phyloP scores from a whole-genome alignment of 2,113 vertebrate genomes.

The Chaetorhynchus papuensis region DNA sequence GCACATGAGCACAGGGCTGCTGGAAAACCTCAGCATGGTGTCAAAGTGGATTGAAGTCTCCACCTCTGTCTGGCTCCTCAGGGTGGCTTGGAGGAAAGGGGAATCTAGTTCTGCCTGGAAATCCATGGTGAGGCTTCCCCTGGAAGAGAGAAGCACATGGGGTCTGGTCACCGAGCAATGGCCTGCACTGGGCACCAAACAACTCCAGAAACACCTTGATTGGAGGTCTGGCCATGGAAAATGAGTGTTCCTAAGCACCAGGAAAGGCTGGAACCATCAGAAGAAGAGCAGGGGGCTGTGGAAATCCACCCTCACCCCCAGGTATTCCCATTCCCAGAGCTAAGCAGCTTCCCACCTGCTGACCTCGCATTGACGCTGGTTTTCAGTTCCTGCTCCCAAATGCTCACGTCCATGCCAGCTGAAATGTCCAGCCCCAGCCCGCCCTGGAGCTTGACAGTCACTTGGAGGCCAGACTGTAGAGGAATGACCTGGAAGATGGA shows the following conservation, averaged over 20 bases:
- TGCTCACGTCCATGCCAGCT: conserved; percentile 28
- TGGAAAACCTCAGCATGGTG: conserved; percentile 18
- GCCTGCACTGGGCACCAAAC: not conserved
- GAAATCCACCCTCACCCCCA: fast-evolving
- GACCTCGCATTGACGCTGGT: conserved; percentile 44
- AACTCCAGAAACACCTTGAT: not conserved
- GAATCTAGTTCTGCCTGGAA: conserved; percentile 54
- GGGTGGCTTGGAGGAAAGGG: conserved; percentile 34
- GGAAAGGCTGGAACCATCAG: not conserved
- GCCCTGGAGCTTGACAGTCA: conserved; percentile 23
- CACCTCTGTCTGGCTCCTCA: conserved; percentile 43
- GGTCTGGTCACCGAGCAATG: fast-evolving
- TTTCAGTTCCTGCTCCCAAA: conserved; percentile 68
- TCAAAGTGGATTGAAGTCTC: conserved; percentile 26
- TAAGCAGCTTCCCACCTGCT: not conserved
- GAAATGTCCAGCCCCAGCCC: conserved; percentile 68
- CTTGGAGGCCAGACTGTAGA: conserved; percentile 68
- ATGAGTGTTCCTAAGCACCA: not conserved
- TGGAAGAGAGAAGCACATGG: fast-evolving
- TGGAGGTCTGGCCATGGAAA: not conserved
- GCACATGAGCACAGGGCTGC: conserved; percentile 41
- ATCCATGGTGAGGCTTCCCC: conserved; percentile 51
- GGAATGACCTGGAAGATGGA: conserved; percentile 50
- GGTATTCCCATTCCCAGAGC: not conserved
- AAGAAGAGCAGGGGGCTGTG: not conserved